Evolutionary conservation across 2,797 vertebrate genomes (phyloP).

Genomic region (Poeciliopsis presidionis): DNA sequence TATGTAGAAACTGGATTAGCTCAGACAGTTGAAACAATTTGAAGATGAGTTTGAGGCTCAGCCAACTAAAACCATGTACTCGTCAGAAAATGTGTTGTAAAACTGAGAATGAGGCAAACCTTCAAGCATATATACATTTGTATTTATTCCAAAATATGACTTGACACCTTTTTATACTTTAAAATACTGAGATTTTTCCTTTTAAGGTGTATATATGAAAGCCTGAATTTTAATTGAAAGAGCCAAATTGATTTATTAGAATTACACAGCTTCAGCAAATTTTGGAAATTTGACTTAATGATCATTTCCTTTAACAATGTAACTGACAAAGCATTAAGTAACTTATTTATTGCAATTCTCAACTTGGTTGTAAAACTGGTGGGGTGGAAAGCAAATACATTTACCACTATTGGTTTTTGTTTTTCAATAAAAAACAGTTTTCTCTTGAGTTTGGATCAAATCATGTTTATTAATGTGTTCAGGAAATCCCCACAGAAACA

Average conservation of each 20-base stretch:
- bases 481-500: conserved; percentile 80
- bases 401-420: not conserved
- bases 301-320: not conserved
- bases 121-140: too few species aligned
- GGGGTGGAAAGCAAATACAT: not conserved
- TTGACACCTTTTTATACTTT: not conserved
- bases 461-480: conserved; percentile 82
- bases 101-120: not conserved
- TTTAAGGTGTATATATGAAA: not conserved
- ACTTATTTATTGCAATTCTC: too few species aligned
- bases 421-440: not conserved
- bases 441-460: conserved; percentile 69
- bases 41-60: not conserved
- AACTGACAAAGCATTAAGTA: not conserved
- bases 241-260: not conserved
- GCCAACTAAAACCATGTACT: not conserved
- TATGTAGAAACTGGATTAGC: not conserved
- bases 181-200: not conserved
- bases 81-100: not conserved
- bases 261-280: not conserved
- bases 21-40: not conserved
- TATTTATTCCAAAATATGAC: not conserved
- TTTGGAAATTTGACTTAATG: not conserved
- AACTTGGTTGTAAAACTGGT: too few species aligned
- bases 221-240: not conserved